Conservation (phyloP, 2,113 vertebrate species). For the Forbesichthys agassizii region DNA sequence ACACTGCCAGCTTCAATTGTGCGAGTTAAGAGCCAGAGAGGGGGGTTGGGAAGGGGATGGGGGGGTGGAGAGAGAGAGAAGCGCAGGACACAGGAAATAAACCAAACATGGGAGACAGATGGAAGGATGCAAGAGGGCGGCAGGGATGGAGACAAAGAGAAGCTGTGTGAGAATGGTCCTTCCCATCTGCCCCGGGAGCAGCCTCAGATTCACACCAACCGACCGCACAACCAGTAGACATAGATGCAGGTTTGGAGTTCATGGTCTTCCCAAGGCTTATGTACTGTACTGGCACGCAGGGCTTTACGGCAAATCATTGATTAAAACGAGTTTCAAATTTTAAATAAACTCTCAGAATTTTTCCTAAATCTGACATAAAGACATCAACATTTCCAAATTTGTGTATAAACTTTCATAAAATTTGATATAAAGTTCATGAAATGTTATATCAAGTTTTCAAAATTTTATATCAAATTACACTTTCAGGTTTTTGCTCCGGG, state of each 20-base stretch:
- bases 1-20: slow-evolving; percentile 60
- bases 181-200: not conserved
- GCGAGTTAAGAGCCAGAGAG: slow-evolving; percentile 15
- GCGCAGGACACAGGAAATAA: not conserved
- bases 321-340: no score
- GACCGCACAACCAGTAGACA: not conserved
- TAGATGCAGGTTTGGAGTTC: not conserved
- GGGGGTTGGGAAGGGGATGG: not conserved
- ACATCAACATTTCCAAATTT: no score
- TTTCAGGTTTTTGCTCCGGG: no score
- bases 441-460: no score
- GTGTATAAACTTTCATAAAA: no score
- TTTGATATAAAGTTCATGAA: no score
- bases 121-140: not conserved
- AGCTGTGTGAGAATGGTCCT: not conserved
- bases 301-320: no score
- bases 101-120: not conserved
- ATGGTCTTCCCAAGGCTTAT: no score
- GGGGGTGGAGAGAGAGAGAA: not conserved
- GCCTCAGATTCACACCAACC: not conserved
- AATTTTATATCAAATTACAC: no score
- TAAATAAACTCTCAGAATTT: no score
- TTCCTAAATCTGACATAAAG: no score
- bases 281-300: no score
- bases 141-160: not conserved